Evolutionary conservation across 1,140 invertebrate species (phyloP).

Genomic region (Brachystomella parvula): DNA sequence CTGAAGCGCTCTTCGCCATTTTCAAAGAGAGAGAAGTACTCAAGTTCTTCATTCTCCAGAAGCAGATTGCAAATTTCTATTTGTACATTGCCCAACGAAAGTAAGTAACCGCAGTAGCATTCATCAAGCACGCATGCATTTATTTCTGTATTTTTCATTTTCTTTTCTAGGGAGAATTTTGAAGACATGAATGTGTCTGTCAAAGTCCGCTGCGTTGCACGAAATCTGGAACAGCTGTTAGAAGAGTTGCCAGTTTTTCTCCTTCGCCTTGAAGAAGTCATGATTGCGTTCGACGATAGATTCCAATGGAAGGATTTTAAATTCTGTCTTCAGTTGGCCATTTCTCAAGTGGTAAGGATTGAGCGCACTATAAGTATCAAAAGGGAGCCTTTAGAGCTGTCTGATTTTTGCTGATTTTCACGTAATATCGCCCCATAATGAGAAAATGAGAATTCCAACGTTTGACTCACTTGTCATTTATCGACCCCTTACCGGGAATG

Average conservation of each 20-base stretch:
- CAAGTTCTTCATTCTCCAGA: conserved; percentile 30
- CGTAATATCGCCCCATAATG: too few relatives aligned
- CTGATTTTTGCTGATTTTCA: too few relatives aligned
- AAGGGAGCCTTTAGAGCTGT: too few relatives aligned
- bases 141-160: conserved; percentile 7
- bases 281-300: conserved; percentile 53
- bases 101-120: conserved; percentile 41
- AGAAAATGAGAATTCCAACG: too few relatives aligned
- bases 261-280: conserved; percentile 54
- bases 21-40: conserved; percentile 34
- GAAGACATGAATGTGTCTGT: conserved; percentile 52
- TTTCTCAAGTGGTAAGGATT: conserved; percentile 56
- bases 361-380: too few relatives aligned
- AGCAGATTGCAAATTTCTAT: conserved; percentile 33
- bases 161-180: conserved; percentile 49
- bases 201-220: conserved; percentile 52
- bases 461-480: too few relatives aligned
- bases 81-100: conserved; percentile 43
- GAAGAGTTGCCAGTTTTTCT: conserved; percentile 57
- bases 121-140: not conserved
- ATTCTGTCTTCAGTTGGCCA: conserved; percentile 59
- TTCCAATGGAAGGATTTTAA: conserved; percentile 61
- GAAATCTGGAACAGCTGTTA: conserved; percentile 54
- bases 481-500: too few relatives aligned
- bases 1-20: conserved; percentile 28